Conservation (phyloP, 2,113 vertebrate genomes). For the Oreochromis tanganicae region DNA sequence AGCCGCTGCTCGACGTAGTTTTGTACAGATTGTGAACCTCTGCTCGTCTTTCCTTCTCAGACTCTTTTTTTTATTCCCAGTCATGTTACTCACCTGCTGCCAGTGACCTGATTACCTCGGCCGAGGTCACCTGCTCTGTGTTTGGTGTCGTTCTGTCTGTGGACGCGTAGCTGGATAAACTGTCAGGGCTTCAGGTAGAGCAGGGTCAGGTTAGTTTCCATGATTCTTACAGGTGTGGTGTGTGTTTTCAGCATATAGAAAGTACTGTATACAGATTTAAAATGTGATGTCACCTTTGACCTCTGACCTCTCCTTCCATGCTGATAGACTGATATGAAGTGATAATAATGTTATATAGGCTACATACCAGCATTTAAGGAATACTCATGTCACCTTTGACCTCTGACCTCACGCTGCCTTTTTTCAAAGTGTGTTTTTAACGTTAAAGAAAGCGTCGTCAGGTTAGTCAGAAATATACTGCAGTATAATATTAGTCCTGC, state of each 20-base stretch:
- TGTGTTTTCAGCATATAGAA: background rate
- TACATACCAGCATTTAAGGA: too few relatives aligned
- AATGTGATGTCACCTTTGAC: too few relatives aligned
- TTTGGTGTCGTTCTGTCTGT: background rate
- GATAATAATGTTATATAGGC: too few relatives aligned
- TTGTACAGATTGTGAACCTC: background rate
- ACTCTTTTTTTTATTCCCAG: background rate
- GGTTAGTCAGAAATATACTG: background rate
- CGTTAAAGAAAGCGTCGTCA: background rate
- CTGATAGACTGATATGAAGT: too few relatives aligned
- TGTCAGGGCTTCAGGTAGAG: background rate
- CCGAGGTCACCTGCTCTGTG: rapidly evolving
- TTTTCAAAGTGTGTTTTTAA: background rate
- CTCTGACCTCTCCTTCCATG: too few relatives aligned
- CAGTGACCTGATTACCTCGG: rapidly evolving
- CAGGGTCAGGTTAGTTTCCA: rapidly evolving
- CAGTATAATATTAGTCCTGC: background rate
- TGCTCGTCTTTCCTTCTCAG: background rate
- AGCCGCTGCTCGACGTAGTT: background rate
- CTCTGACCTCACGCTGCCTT: too few relatives aligned
- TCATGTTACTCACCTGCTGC: background rate
- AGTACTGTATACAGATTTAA: background rate
- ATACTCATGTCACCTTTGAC: too few relatives aligned
- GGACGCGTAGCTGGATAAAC: background rate
- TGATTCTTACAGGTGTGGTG: background rate